phyloP scores from a whole-genome alignment of 2,113 vertebrate species.

The Dasyprocta punctata region DNA sequence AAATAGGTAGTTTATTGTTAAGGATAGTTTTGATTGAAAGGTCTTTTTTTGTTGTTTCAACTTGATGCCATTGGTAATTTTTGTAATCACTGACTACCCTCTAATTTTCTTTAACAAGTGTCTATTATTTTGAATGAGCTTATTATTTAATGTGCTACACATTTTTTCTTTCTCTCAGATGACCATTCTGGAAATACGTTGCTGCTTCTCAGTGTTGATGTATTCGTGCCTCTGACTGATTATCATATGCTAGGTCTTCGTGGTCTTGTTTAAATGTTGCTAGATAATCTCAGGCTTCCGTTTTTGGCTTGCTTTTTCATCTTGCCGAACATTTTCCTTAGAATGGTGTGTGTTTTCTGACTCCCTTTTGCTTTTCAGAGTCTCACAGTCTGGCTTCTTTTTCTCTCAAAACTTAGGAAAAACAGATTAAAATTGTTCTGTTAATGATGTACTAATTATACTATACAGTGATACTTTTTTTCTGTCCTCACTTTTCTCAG shows the following conservation, averaged over 20 bases:
- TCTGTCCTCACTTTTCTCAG: not conserved
- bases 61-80: slow-evolving; percentile 65
- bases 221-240: not conserved
- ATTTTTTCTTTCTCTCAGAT: not conserved
- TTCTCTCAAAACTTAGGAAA: not conserved
- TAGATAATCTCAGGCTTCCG: slow-evolving; percentile 24
- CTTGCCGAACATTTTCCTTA: not conserved
- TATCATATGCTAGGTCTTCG: not conserved
- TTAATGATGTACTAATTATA: not conserved
- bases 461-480: not conserved
- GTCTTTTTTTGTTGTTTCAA: slow-evolving; percentile 83
- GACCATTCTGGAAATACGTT: not conserved
- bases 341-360: not conserved
- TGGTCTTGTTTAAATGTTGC: not conserved
- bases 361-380: not conserved
- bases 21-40: slow-evolving; percentile 87
- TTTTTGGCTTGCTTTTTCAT: slow-evolving; percentile 24
- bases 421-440: not conserved
- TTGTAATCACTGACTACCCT: slow-evolving; percentile 51
- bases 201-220: not conserved
- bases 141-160: slow-evolving; percentile 38
- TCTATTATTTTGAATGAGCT: not conserved
- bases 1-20: slow-evolving; percentile 90
- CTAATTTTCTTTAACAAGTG: slow-evolving; percentile 49
- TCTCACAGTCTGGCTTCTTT: not conserved